Evolutionary conservation across 2,888 invertebrate species (phyloP).

Genomic region (Boloria selene): DNA sequence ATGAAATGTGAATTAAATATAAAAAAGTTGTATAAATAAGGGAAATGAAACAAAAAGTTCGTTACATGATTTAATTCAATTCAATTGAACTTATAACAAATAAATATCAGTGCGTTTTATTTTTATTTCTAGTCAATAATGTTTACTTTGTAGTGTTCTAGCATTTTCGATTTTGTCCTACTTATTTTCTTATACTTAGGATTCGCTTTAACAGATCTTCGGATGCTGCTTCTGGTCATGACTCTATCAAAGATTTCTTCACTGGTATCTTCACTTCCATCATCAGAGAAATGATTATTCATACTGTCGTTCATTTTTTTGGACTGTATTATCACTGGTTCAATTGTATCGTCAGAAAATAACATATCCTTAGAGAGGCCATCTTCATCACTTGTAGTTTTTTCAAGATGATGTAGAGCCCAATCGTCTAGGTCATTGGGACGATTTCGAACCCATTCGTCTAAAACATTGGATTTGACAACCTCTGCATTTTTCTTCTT

Average conservation of each 20-base stretch:
- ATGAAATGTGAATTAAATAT: no score
- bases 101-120: slow-evolving; percentile 32
- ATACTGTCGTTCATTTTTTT: slow-evolving; percentile 74
- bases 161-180: slow-evolving; percentile 71
- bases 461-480: no score
- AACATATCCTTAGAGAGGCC: slow-evolving; percentile 57
- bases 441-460: no score
- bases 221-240: slow-evolving; percentile 73
- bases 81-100: slow-evolving; percentile 37
- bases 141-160: slow-evolving; percentile 75
- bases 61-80: slow-evolving; percentile 37
- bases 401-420: slow-evolving; percentile 44
- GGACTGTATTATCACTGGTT: slow-evolving; percentile 61
- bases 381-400: slow-evolving; percentile 69
- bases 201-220: slow-evolving; percentile 75
- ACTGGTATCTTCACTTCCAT: slow-evolving; percentile 77
- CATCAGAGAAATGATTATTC: slow-evolving; percentile 78
- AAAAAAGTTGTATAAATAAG: not conserved
- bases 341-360: slow-evolving; percentile 61
- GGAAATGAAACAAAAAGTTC: slow-evolving; percentile 24
- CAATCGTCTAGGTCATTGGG: no score
- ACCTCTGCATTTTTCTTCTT: slow-evolving; percentile 64
- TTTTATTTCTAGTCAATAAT: slow-evolving; percentile 59
- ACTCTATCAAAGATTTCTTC: slow-evolving; percentile 77
- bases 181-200: slow-evolving; percentile 79